Evolutionary conservation across 2,113 vertebrate genomes (phyloP).

Genomic region (Hemibates koningsi): DNA sequence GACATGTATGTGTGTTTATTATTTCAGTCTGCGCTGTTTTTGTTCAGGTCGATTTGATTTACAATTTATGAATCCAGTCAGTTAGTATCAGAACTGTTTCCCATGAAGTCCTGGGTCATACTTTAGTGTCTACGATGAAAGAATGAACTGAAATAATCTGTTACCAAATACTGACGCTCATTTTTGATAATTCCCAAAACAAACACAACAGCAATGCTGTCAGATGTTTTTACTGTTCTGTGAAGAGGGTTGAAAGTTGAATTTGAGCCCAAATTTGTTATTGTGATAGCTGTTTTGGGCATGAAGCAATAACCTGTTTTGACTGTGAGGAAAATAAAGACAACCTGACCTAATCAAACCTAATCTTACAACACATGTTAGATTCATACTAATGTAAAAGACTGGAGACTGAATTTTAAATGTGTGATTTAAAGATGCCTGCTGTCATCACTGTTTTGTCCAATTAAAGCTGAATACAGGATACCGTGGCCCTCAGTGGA

Average conservation of each 20-base stretch:
- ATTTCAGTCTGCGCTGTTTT: background rate
- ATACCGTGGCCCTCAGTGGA: background rate
- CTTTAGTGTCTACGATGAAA: background rate
- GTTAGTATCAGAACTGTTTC: background rate
- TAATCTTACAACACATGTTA: background rate
- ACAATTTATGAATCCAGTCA: background rate
- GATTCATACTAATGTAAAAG: background rate
- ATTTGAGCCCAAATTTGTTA: background rate
- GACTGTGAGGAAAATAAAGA: background rate
- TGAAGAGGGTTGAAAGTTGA: background rate
- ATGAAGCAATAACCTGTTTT: background rate
- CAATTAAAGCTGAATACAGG: background rate
- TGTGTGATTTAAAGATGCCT: background rate
- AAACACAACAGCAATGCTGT: background rate
- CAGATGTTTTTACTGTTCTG: background rate
- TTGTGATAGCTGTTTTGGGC: background rate
- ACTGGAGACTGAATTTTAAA: background rate
- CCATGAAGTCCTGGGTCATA: background rate
- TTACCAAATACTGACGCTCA: background rate
- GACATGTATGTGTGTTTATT: background rate
- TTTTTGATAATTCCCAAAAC: background rate
- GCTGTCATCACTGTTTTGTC: slow-evolving; percentile 1
- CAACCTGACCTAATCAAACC: background rate
- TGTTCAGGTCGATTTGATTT: background rate
- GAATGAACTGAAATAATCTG: background rate